Evolutionary conservation across 2,797 vertebrate species (phyloP), one percentile per base, ranked within the genome.

Genomic region (Cyclura pinguis): DNA sequence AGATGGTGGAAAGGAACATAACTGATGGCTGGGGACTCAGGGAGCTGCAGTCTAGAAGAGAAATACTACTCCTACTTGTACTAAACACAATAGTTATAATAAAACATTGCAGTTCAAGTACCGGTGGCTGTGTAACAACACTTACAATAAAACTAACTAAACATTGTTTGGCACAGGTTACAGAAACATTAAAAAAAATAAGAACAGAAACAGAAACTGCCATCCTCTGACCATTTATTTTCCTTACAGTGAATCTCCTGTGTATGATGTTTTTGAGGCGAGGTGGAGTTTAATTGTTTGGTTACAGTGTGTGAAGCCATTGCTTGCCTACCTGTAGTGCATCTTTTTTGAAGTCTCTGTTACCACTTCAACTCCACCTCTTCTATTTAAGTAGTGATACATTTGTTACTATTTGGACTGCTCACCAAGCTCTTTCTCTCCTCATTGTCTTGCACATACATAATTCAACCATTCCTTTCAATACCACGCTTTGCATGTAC

Each of bases 91-190:
- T 16, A 67, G 13, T 47, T 38, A 14, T 10, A 73, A 85, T 62
- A 27, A 73, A 76, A 50, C 3, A 64, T 4, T 16, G 72, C 47
- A 52, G 88, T 80, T 80, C 38, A 78, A 59, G 20, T 50, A 62
- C 12, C 8, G 27, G n/a, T 38, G 57, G 12, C 32, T 69, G 29
- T 80, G 29, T 38, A 88, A 62, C 24, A 4, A 8, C 55, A 67
- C 14, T 24, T 20, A 32, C 77, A 87, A 59, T 42, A 72, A 27
- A 86, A 86, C 18, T 77, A 85, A 74, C 4, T 12, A 55, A 24
- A 84, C 18, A 72, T 78, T 74, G 62, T 81, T 91, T 91, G 90
- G 90, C 90, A 89, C 77, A 86, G 35, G 32, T 35, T 50, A 86
- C 76, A 73, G 29, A 59, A 80, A 59, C 24, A 13, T 35, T 32